Conservation (phyloP, 1,140 invertebrate genomes). For the Hormaphis cornu region DNA sequence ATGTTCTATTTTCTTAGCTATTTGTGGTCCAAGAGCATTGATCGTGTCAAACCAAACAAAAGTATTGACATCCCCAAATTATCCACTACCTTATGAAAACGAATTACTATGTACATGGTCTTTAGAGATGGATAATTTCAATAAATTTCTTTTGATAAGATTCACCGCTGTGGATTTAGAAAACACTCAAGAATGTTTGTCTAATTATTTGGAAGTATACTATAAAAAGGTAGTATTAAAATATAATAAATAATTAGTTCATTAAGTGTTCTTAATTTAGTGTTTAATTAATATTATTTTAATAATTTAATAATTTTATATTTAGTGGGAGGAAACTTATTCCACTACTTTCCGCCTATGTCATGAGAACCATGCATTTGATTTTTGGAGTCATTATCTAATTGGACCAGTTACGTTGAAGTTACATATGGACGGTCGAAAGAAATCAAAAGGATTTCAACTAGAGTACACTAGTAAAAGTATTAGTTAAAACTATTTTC, state of each 20-base stretch:
- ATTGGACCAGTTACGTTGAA: neutral
- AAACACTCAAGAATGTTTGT: neutral
- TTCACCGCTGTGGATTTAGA: neutral
- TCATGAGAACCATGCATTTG: neutral
- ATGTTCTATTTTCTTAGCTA: neutral
- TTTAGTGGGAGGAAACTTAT: neutral
- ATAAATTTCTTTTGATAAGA: neutral
- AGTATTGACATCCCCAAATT: neutral
- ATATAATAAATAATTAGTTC: neutral
- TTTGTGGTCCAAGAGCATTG: neutral
- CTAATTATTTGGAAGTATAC: constrained; percentile 10
- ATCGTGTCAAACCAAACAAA: neutral
- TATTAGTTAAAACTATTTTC: no score
- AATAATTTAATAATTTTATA: neutral
- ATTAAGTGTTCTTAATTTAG: no score
- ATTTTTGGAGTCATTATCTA: neutral
- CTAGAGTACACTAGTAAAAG: neutral
- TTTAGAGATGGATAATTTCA: neutral
- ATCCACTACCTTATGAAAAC: neutral
- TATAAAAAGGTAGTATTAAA: neutral
- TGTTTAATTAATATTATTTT: no score
- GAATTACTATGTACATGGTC: neutral
- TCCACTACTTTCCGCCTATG: neutral
- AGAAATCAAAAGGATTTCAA: neutral
- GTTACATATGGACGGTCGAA: neutral